Evolutionary conservation across 2,888 invertebrate species (phyloP).

Genomic region (Andricus curvator): DNA sequence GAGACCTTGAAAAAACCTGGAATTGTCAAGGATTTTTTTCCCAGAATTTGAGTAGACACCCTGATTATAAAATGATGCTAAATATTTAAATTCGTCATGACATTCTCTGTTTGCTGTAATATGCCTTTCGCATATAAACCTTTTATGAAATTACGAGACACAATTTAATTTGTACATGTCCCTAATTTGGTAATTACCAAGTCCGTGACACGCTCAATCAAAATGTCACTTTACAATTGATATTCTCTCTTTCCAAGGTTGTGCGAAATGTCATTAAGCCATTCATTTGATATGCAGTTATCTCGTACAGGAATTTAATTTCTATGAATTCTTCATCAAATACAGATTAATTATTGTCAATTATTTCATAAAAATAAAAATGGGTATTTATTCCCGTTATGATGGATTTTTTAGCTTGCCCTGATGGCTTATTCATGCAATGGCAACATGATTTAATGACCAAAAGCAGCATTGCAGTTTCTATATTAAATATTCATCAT

Average conservation of each 20-base stretch:
- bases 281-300: neutral
- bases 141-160: neutral
- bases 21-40: no score
- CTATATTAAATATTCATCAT: neutral
- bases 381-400: neutral
- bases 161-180: neutral
- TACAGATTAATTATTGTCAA: neutral
- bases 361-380: neutral
- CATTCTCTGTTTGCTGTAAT: neutral
- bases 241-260: neutral
- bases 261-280: neutral
- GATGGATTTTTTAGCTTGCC: neutral
- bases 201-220: neutral
- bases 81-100: neutral
- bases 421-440: neutral
- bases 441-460: neutral
- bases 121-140: neutral
- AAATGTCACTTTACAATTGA: neutral
- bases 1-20: no score
- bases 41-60: no score
- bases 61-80: neutral
- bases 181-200: neutral
- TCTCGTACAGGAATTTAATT: neutral
- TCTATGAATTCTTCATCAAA: neutral
- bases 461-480: neutral